phyloP scores from a whole-genome alignment of 2,113 vertebrate species.

The Mus spicilegus region DNA sequence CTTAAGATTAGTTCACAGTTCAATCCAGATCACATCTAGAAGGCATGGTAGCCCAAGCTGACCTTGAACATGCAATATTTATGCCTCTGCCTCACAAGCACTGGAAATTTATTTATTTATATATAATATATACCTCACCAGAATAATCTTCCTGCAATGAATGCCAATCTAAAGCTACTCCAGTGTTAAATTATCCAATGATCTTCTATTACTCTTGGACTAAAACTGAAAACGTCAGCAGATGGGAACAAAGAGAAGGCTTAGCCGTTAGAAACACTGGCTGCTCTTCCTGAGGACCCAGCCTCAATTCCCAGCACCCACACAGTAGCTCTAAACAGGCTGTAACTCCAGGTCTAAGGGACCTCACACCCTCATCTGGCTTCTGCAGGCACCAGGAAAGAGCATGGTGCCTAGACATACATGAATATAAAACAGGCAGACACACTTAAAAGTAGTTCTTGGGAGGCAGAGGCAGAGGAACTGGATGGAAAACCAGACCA shows the following conservation, averaged over 20 bases:
- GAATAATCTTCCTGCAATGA: not conserved
- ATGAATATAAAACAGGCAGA: not conserved
- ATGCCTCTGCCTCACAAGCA: not conserved
- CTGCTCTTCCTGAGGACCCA: not conserved
- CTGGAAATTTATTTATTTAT: no score
- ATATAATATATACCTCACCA: not conserved
- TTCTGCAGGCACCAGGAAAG: not conserved
- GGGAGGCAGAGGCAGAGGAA: not conserved
- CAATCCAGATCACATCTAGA: not conserved
- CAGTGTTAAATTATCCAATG: not conserved
- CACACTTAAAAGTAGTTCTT: not conserved
- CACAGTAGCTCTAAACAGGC: no score
- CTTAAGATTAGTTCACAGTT: conserved; percentile 22
- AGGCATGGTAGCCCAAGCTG: not conserved
- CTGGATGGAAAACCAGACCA: not conserved
- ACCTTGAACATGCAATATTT: not conserved
- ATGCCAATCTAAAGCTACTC: not conserved
- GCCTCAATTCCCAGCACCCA: not conserved
- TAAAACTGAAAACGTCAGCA: not conserved
- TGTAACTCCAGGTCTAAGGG: not conserved
- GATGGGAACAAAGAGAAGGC: not conserved
- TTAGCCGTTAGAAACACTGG: not conserved
- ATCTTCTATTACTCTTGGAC: not conserved
- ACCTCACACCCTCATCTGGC: not conserved
- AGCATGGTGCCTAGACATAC: not conserved